Base-by-base conservation (phyloP, 2,113 vertebrate genomes). In the Stegastes partitus region DNA sequence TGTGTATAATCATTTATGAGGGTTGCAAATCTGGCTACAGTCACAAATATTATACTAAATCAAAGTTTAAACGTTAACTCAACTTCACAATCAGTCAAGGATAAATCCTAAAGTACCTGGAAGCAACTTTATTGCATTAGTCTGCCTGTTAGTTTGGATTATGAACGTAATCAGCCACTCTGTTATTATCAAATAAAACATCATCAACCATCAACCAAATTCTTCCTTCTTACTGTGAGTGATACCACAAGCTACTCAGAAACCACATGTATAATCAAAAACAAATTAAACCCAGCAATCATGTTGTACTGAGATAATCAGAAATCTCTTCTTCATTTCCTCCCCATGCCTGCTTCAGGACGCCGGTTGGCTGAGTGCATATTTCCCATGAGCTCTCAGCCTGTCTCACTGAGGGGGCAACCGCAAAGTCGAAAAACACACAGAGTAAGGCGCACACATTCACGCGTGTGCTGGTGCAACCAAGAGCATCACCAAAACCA, bases 371-470 rank as follows among this genome's bases (percentile, higher is more conserved):
- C 84, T 81, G 82, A 91, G 87, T 88, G 88, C 88, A 91, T 91
- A 89, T 93, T 93, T 93, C 92, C 92, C 92, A 89, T 77, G 89
- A 89, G 89, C 82, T 54, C 58, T 83, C 65, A 61, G 59, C 45
- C 66, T 50, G 62, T 87, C 65, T 79, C 79, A 64, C 68, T 54
- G 12, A 79, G 81, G 84, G 87, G 63, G 79, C 68, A 81, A 87
- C 85, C 86, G 16, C 84, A 82, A 61, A 79, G 63, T 57, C 3
- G 5, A 47, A 14, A 6, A 59, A 54, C n/a, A n/a, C n/a, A n/a
- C n/a, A 68, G 10, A 74, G 39, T 28, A 18, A 73, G 67, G 73
- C 21, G 69, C 15, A 79, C 50, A 68, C 68, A 67, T 19, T 71
- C 34, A 83, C 25, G 47, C 23, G 21, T 51, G 12, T 25, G 21